Base-by-base conservation (phyloP, 1,140 invertebrate species). In the Drosophila melanica region DNA sequence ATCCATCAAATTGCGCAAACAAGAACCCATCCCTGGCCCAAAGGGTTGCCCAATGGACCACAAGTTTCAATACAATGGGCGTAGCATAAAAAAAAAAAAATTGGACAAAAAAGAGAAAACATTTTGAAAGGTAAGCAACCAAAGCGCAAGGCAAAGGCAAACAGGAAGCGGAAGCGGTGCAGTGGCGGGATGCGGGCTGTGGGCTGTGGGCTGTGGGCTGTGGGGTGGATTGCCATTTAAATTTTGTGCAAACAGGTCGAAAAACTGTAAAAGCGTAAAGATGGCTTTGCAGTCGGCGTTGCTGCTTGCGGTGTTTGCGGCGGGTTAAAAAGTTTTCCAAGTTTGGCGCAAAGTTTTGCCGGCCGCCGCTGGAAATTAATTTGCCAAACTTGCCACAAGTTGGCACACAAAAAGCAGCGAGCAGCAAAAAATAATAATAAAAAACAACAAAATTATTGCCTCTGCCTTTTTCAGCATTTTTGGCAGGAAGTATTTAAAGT, bases 171-270 rank as follows among this genome's bases (percentile, higher is more conserved):
- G 71, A 86, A 87, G 82, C 64, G 63, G 48, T 65, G 68, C 53
- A 59, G 16, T 35, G 45, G 27, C 35, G 14, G 4, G 12, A 10
- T 18, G 35, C 39, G 8, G 14, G 9, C 18, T 18, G 47, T 1
- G 7, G 6, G 8, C 2, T 2, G n/a, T 8, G 7, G 18, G 45
- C 1, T 6, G 27, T 2, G 7, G 14, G 53, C 4, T 18, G 8
- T 18, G 45, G 18, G 57, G 37, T 14, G 53, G 69, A 65, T 78
- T 75, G 68, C 75, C 82, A 89, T 87, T 87, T 87, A 89, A 87
- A 87, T 87, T 87, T 87, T 79, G 82, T 79, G 82, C 82, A 87
- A 87, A 87, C 82, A 87, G 82, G 82, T 87, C 82, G 82, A 87
- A 73, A 87, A 87, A 89, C 82, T 89, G 82, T 82, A 87, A 87